Percentiles rank a stretch among this genome's conserved stretches.
These are phyloP conservation scores for Stercorarius parasiticus DNA, from an alignment of 2,113 vertebrate genomes.

Conservation along the genomic window DNA sequence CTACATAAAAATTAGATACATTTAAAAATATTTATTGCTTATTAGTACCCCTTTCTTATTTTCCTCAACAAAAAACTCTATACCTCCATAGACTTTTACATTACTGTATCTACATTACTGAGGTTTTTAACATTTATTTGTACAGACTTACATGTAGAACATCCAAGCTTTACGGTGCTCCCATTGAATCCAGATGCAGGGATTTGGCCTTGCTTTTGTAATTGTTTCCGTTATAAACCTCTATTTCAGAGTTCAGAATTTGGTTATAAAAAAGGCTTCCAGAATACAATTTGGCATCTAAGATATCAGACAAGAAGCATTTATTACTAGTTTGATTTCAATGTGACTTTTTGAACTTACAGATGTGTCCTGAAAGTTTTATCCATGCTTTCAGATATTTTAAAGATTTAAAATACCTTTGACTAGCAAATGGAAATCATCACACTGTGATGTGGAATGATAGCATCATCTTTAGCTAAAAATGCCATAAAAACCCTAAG, in stretches of 20 bases:
- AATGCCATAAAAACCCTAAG: background rate
- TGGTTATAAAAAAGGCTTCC: slow-evolving; percentile 30
- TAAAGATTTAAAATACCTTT: background rate
- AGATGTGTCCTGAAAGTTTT: background rate
- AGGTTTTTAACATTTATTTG: background rate
- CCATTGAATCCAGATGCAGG: slow-evolving; percentile 38
- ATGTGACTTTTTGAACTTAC: background rate
- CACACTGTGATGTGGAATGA: background rate
- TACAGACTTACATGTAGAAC: background rate
- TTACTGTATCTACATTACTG: background rate
- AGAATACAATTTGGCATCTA: background rate
- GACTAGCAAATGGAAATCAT: slow-evolving; percentile 1
- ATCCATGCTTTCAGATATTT: background rate
- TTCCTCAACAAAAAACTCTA: background rate
- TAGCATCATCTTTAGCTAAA: background rate
- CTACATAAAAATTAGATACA: background rate
- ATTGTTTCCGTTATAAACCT: slow-evolving; percentile 6
- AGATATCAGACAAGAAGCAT: background rate
- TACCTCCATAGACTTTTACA: background rate
- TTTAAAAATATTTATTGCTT: background rate
- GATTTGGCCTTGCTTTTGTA: slow-evolving; percentile 27
- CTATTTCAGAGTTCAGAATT: slow-evolving; percentile 19
- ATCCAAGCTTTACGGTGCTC: background rate
- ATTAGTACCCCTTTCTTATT: background rate
- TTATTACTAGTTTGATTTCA: slow-evolving; percentile 10